Conservation (phyloP, 2,113 vertebrate species). For the Echinops telfairi region DNA sequence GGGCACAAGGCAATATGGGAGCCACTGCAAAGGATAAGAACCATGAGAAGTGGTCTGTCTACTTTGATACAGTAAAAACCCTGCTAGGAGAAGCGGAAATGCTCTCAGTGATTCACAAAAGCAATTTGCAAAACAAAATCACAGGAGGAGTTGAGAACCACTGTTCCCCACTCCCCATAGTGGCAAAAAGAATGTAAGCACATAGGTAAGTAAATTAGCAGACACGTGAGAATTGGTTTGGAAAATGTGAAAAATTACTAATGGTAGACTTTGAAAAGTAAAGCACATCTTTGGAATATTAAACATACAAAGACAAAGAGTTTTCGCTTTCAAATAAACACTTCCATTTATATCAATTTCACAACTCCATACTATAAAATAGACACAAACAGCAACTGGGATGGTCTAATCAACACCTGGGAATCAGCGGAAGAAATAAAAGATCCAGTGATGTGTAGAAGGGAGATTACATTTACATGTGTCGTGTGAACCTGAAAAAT, state of each 20-base stretch:
- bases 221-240: constrained; percentile 44
- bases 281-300: neutral
- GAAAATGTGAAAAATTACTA: constrained; percentile 43
- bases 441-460: neutral
- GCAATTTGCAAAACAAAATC: neutral
- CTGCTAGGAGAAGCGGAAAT: neutral
- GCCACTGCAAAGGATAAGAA: neutral
- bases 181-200: neutral
- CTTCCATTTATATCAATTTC: constrained; percentile 38
- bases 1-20: neutral
- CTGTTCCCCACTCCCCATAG: neutral
- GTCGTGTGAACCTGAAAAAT: constrained; percentile 45
- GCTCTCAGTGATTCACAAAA: constrained; percentile 7
- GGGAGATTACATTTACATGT: constrained; percentile 46
- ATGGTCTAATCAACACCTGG: constrained; percentile 51
- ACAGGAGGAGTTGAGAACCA: neutral
- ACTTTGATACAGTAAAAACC: neutral
- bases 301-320: constrained; percentile 12
- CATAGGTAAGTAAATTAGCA: constrained; percentile 12
- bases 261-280: constrained; percentile 37
- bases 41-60: neutral
- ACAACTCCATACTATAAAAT: neutral
- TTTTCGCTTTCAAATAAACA: constrained; percentile 52
- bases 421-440: constrained; percentile 22
- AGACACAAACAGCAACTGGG: neutral